These are phyloP conservation scores for Drosophila antonietae DNA, from an alignment of 2,888 invertebrate species.

Conservation along the genomic window DNA sequence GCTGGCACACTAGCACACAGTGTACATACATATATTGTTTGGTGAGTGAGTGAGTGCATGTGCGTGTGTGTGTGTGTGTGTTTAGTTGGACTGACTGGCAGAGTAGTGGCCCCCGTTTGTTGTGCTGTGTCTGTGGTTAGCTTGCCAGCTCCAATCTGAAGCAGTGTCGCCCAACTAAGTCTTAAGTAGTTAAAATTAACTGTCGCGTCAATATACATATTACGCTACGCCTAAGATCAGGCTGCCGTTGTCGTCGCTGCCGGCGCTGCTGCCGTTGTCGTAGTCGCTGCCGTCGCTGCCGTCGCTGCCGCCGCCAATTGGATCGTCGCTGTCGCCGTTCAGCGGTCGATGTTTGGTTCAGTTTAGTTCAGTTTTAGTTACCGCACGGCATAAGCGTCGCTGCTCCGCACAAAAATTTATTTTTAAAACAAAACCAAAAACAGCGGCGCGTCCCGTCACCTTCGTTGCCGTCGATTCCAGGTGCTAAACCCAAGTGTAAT, in stretches of 20 bases:
- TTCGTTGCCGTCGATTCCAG: slow-evolving; percentile 29
- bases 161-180: slow-evolving; percentile 38
- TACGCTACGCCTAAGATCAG: too few species aligned
- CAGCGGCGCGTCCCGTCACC: slow-evolving; percentile 9
- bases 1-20: slow-evolving; percentile 21
- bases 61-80: slow-evolving; percentile 28
- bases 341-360: slow-evolving; percentile 40
- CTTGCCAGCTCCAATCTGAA: slow-evolving; percentile 54
- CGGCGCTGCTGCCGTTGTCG: not conserved
- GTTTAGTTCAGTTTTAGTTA: slow-evolving; percentile 57
- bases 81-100: not conserved
- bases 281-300: not conserved
- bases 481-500: slow-evolving; percentile 25
- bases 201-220: not conserved
- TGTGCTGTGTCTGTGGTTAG: slow-evolving; percentile 46
- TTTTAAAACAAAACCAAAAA: slow-evolving; percentile 55
- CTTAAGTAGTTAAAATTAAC: slow-evolving; percentile 49
- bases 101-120: slow-evolving; percentile 12
- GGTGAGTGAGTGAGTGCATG: slow-evolving; percentile 32
- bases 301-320: slow-evolving; percentile 3
- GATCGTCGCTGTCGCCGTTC: slow-evolving; percentile 25
- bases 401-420: slow-evolving; percentile 61
- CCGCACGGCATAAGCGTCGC: slow-evolving; percentile 53
- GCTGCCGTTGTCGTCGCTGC: too few species aligned
- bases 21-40: slow-evolving; percentile 48